Conservation (phyloP, 2,797 vertebrate genomes). For the Octomys mimax region DNA sequence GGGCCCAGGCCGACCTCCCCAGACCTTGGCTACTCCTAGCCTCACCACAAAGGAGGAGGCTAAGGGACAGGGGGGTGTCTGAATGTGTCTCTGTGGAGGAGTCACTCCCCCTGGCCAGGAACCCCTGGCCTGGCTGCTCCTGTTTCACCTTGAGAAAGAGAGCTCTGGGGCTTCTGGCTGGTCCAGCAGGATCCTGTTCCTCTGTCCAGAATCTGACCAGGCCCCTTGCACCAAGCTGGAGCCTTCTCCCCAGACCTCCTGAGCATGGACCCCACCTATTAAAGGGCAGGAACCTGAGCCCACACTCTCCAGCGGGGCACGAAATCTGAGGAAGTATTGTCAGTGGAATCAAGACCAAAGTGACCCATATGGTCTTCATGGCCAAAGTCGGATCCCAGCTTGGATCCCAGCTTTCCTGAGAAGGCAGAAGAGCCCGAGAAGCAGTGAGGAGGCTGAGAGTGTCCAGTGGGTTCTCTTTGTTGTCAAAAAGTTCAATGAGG, state of each 20-base stretch:
- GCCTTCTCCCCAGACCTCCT: not conserved
- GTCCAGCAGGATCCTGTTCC: not conserved
- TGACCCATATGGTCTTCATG: not conserved
- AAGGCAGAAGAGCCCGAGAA: slow-evolving; percentile 54
- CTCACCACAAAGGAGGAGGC: not conserved
- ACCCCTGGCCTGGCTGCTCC: not conserved
- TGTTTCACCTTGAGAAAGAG: not conserved
- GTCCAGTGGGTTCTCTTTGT: slow-evolving; percentile 33
- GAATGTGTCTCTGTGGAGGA: not conserved
- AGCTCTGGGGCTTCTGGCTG: not conserved
- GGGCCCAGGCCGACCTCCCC: not conserved
- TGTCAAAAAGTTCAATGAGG: slow-evolving; percentile 42
- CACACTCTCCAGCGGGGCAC: not conserved
- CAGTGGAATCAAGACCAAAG: slow-evolving; percentile 44
- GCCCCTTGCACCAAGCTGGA: not conserved
- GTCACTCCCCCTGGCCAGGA: not conserved
- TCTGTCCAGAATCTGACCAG: not conserved
- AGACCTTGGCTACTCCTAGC: not conserved
- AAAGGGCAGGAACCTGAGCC: not conserved
- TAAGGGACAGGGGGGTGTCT: not conserved
- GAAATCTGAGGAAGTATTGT: not conserved
- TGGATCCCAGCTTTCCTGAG: slow-evolving; percentile 74
- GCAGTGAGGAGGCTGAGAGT: not conserved
- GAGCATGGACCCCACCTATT: not conserved
- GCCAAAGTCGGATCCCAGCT: slow-evolving; percentile 55